Evolutionary conservation across 1,140 invertebrate genomes (phyloP).

Genomic region (Cydia fagiglandana): DNA sequence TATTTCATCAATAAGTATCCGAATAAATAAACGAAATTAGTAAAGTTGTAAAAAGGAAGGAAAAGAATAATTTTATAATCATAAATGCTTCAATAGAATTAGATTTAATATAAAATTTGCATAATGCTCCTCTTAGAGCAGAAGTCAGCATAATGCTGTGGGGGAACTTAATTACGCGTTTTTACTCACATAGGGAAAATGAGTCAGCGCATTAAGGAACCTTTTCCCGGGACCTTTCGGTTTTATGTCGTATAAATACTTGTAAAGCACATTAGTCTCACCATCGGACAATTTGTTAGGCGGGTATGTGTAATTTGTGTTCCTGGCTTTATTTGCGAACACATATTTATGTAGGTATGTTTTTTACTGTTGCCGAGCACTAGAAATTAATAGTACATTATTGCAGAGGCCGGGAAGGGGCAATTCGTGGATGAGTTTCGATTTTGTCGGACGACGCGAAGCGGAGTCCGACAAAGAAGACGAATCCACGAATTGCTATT

Average conservation of each 20-base stretch:
- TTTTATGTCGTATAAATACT: constrained; percentile 22
- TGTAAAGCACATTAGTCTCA: constrained; percentile 20
- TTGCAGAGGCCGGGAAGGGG: too few species aligned
- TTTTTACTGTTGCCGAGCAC: too few species aligned
- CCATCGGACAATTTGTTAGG: constrained; percentile 22
- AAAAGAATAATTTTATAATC: neutral
- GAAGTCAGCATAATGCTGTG: constrained; percentile 8
- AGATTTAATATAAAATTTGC: neutral
- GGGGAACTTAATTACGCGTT: constrained; percentile 38
- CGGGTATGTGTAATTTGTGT: constrained; percentile 20
- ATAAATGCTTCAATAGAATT: neutral
- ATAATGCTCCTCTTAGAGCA: neutral
- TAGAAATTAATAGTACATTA: too few species aligned
- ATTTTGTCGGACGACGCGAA: too few species aligned
- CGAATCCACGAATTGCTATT: too few species aligned
- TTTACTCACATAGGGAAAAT: constrained; percentile 38
- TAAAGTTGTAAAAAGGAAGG: neutral
- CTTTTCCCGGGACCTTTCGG: constrained; percentile 32
- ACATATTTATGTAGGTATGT: neutral
- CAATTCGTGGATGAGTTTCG: too few species aligned
- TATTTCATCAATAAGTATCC: too few species aligned
- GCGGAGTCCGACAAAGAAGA: too few species aligned
- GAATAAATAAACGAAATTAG: too few species aligned
- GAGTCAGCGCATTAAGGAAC: constrained; percentile 37
- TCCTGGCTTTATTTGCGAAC: neutral